Evolutionary conservation across 2,113 vertebrate species (phyloP), one percentile per base, ranked within the genome.

Genomic region (Ptychochromis oligacanthus): DNA sequence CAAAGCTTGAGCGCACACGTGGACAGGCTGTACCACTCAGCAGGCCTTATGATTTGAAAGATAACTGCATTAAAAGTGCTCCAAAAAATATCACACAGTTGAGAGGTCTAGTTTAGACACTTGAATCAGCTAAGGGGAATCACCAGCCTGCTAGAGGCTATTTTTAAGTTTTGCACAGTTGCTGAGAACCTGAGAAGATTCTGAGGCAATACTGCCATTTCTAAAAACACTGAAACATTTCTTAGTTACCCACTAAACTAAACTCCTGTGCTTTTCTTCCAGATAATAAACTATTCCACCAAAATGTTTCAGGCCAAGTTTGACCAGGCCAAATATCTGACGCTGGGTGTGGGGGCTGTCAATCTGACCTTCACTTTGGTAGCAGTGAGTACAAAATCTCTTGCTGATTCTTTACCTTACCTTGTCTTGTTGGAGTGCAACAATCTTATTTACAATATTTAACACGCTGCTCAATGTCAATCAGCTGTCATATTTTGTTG

Each of bases 251-350:
- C 40, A 81, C 38, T 72, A 20, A 56, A 7, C 9, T 52, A 2
- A 67, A 31, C 18, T 57, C 18, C 43, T 80, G 8, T 72, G 61
- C 31, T 60, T 83, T 52, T 81, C 49, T 85, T 92, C 26, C 84
- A 95, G 94, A 93, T 97, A 83, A 96, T 95, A 36, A 96, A 94
- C 83, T 94, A 92, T 80, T 96, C 92, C 80, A 96, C 94, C 46
- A 92, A 92, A 85, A 95, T 88, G 93, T 92, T 95, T 80, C 90
- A 93, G 28, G 87, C 90, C 67, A 93, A 84, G 43, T 89, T 95
- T 89, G 88, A 92, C 5, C 76, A 93, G 40, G 94, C 94, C 78
- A 92, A 90, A 58, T 95, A 94, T 57, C 89, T 94, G 84, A 96
- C 91, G 3, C 76, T 95, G 54, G 93, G 95, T 3, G 89, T 93